Evolutionary conservation across 2,888 invertebrate species (phyloP).

Genomic region (Protophormia terraenovae): DNA sequence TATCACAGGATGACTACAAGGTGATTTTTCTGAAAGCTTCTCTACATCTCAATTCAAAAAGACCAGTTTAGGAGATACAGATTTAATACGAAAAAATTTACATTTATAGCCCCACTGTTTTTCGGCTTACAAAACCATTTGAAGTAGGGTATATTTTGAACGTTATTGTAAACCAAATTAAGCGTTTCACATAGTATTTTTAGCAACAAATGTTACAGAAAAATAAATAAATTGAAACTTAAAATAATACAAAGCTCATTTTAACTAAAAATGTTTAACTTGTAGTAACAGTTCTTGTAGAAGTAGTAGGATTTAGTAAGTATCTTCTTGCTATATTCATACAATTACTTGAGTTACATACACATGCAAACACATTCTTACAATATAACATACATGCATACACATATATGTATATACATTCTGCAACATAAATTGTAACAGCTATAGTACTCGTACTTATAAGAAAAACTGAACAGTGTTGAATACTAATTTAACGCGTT

Average conservation of each 20-base stretch:
- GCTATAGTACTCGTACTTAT: neutral
- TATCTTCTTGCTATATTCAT: too few relatives aligned
- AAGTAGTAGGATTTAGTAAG: neutral
- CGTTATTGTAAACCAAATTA: neutral
- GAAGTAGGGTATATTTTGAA: neutral
- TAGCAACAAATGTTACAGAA: slow-evolving; percentile 6
- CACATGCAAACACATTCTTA: neutral
- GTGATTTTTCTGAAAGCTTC: too few relatives aligned
- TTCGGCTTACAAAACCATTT: too few relatives aligned
- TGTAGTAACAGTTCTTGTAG: neutral
- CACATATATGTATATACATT: too few relatives aligned
- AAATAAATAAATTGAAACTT: slow-evolving; percentile 16
- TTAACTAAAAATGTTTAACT: neutral
- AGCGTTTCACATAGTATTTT: neutral
- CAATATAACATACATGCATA: neutral
- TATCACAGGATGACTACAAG: too few relatives aligned
- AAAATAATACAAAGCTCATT: neutral
- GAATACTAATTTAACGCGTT: slow-evolving; percentile 59
- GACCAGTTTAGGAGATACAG: too few relatives aligned
- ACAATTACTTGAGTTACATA: too few relatives aligned
- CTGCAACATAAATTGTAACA: neutral
- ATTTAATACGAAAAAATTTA: too few relatives aligned
- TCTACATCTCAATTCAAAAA: too few relatives aligned
- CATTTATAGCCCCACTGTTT: too few relatives aligned
- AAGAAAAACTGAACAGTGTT: slow-evolving; percentile 16